Evolutionary conservation across 2,797 vertebrate genomes (phyloP).

Genomic region (Sphenodon punctatus): DNA sequence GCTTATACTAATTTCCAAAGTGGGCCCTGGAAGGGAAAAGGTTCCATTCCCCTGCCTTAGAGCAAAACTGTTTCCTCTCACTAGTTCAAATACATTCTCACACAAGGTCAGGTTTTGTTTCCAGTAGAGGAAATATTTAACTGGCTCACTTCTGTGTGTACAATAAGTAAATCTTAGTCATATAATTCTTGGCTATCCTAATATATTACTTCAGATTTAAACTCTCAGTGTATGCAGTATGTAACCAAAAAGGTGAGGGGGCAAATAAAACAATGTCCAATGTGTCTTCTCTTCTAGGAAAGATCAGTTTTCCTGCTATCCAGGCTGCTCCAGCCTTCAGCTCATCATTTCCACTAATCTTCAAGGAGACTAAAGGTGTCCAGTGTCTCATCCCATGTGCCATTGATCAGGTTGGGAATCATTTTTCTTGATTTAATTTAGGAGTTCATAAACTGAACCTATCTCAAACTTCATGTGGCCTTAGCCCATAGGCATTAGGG

Average conservation of each 20-base stretch:
- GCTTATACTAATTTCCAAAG: too few relatives aligned
- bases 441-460: background rate
- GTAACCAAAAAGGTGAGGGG: background rate
- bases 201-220: background rate
- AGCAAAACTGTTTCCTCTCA: too few relatives aligned
- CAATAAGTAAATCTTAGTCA: background rate
- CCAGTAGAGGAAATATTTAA: too few relatives aligned
- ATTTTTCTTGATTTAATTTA: background rate
- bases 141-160: background rate
- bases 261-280: background rate
- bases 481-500: too few relatives aligned
- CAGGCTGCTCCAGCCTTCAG: conserved; percentile 97
- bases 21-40: too few relatives aligned
- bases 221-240: background rate
- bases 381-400: conserved; percentile 97
- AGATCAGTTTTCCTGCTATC: conserved; percentile 96
- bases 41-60: too few relatives aligned
- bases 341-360: conserved; percentile 95
- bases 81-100: too few relatives aligned
- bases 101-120: too few relatives aligned
- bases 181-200: background rate
- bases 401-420: conserved; percentile 90
- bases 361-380: conserved; percentile 84
- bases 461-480: too few relatives aligned
- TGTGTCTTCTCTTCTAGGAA: conserved; percentile 79